phyloP scores from a whole-genome alignment of 2,113 vertebrate genomes.

The Alouatta palliata region DNA sequence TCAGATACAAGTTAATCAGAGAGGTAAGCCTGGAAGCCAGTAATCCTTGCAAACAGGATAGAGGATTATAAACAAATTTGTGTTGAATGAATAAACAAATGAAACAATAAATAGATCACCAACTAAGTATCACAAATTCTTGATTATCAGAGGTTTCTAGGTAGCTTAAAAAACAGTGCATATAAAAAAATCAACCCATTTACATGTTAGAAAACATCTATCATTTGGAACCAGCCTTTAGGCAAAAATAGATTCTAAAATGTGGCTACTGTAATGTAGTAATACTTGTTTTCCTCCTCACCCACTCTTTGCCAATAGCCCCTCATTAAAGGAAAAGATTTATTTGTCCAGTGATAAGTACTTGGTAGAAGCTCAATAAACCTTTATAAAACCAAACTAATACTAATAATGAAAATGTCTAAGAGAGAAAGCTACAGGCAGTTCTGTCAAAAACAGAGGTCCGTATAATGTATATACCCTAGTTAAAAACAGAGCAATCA shows the following conservation, averaged over 20 bases:
- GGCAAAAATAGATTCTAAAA: conserved; percentile 25
- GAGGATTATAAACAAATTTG: conserved; percentile 3
- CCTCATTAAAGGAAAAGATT: neutral
- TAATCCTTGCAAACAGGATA: neutral
- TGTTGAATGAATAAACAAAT: conserved; percentile 20
- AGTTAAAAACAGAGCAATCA: neutral
- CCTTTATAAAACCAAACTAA: conserved; percentile 31
- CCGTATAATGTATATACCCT: neutral
- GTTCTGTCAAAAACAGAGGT: conserved; percentile 6
- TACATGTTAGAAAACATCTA: conserved; percentile 13
- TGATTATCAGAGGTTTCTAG: conserved; percentile 7
- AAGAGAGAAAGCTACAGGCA: neutral
- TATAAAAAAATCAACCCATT: neutral
- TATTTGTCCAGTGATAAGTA: neutral
- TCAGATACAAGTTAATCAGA: neutral
- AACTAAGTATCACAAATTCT: neutral
- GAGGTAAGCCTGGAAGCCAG: neutral
- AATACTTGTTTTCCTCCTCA: neutral
- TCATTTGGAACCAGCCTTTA: conserved; percentile 5
- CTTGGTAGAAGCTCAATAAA: conserved; percentile 19
- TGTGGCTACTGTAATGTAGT: neutral
- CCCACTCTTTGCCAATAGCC: neutral
- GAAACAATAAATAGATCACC: neutral
- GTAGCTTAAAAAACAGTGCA: neutral
- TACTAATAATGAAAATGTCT: conserved; percentile 20